These are phyloP conservation scores for Passer domesticus DNA, from an alignment of 2,113 vertebrate genomes.

Conservation along the genomic window DNA sequence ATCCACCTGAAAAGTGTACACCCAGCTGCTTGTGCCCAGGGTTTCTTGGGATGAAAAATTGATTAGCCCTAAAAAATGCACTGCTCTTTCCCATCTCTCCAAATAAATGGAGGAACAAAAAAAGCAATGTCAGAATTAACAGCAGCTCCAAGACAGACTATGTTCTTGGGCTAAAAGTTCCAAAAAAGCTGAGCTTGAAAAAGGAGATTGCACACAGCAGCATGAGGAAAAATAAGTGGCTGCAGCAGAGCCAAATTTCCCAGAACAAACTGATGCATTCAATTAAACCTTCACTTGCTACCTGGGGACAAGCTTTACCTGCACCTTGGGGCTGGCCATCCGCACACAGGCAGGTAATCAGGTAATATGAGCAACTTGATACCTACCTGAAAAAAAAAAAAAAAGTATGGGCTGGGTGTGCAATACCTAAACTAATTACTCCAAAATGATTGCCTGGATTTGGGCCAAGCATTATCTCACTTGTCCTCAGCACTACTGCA, in stretches of 20 bases:
- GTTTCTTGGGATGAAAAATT: background rate
- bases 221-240: background rate
- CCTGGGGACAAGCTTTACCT: slow-evolving; percentile 11
- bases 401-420: slow-evolving; percentile 59
- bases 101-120: background rate
- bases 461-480: slow-evolving; percentile 76
- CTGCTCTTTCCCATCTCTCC: background rate
- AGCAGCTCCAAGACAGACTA: slow-evolving; percentile 25
- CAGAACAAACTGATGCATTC: slow-evolving; percentile 30
- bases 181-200: background rate
- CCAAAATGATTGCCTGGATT: slow-evolving; percentile 73
- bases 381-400: slow-evolving; percentile 30
- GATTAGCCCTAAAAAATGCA: background rate
- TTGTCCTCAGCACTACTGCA: slow-evolving; percentile 47
- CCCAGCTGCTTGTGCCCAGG: background rate
- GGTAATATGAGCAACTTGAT: slow-evolving; percentile 65
- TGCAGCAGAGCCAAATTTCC: slow-evolving; percentile 44
- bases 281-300: slow-evolving; percentile 3
- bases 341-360: slow-evolving; percentile 59
- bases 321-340: slow-evolving; percentile 30
- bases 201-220: background rate
- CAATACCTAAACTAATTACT: slow-evolving; percentile 72
- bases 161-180: background rate
- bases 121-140: background rate
- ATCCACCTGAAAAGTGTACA: background rate